Evolutionary conservation across 2,888 invertebrate genomes (phyloP).

Genomic region (Agrotis ipsilon): DNA sequence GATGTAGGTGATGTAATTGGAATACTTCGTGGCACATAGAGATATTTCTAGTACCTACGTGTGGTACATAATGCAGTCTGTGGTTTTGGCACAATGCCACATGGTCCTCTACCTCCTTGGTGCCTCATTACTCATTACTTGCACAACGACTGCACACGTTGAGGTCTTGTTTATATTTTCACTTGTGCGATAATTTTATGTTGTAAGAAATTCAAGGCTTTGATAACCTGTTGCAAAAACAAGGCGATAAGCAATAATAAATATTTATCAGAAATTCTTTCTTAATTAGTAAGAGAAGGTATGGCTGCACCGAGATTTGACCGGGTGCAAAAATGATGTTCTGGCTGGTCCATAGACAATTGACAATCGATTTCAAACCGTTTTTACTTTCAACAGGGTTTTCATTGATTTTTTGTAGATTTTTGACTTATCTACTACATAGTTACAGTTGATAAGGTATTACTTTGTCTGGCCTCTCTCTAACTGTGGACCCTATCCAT

Average conservation of each 20-base stretch:
- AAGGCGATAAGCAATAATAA: slow-evolving; percentile 24
- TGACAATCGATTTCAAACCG: no score
- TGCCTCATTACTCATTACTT: slow-evolving; percentile 44
- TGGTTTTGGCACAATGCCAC: slow-evolving; percentile 48
- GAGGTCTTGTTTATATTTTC: slow-evolving; percentile 55
- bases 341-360: no score
- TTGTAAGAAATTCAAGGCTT: slow-evolving; percentile 27
- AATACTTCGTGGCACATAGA: not conserved
- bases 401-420: no score
- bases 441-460: no score
- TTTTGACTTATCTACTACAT: no score
- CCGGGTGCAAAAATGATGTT: not conserved
- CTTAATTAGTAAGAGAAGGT: slow-evolving; percentile 22
- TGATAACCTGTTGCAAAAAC: slow-evolving; percentile 37
- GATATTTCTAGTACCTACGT: slow-evolving; percentile 18
- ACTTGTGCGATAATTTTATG: slow-evolving; percentile 38
- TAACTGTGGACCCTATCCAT: no score
- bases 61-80: slow-evolving; percentile 1
- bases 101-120: slow-evolving; percentile 14
- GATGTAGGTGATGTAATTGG: slow-evolving; percentile 10
- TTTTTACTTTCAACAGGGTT: no score
- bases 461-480: no score
- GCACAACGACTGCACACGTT: slow-evolving; percentile 27
- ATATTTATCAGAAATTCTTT: slow-evolving; percentile 20
- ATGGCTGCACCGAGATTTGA: not conserved